A percentile compares a stretch with the other conserved stretches of the same genome.
Evolutionary conservation across 1,140 invertebrate genomes (phyloP).

Genomic region (Geopemphigus sp.): DNA sequence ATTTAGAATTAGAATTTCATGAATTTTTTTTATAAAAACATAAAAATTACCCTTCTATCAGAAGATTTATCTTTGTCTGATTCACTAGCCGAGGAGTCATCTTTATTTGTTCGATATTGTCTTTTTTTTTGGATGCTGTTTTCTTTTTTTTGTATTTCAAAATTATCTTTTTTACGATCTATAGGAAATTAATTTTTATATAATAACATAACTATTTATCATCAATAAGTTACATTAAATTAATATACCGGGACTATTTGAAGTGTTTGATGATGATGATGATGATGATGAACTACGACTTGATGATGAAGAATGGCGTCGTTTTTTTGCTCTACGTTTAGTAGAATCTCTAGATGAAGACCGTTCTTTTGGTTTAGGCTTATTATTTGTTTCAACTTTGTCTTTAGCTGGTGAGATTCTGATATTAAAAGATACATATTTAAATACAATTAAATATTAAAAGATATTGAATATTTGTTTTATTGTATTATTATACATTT

Average conservation of each 20-base stretch:
- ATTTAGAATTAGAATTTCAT: background rate
- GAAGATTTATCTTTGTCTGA: slow-evolving; percentile 55
- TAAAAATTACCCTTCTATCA: slow-evolving; percentile 47
- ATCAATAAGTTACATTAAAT: background rate
- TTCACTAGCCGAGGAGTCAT: slow-evolving; percentile 68
- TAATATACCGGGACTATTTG: slow-evolving; percentile 11
- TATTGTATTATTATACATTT: too few species aligned
- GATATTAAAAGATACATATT: background rate
- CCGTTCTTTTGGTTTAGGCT: slow-evolving; percentile 38
- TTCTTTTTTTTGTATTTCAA: slow-evolving; percentile 73
- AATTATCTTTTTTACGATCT: slow-evolving; percentile 62
- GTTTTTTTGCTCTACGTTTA: slow-evolving; percentile 16
- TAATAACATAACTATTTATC: too few species aligned
- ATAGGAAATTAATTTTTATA: background rate
- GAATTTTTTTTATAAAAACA: background rate
- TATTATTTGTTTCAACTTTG: slow-evolving; percentile 31
- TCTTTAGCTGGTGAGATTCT: slow-evolving; percentile 15
- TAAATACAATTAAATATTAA: background rate
- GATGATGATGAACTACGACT: slow-evolving; percentile 40
- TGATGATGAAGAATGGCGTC: slow-evolving; percentile 34
- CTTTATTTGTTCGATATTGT: slow-evolving; percentile 80
- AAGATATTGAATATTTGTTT: too few species aligned
- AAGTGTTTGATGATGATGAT: slow-evolving; percentile 38
- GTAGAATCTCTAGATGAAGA: slow-evolving; percentile 32
- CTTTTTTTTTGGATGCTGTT: slow-evolving; percentile 77